phyloP scores from a whole-genome alignment of 2,888 invertebrate species.

The Athripsodes cinereus region DNA sequence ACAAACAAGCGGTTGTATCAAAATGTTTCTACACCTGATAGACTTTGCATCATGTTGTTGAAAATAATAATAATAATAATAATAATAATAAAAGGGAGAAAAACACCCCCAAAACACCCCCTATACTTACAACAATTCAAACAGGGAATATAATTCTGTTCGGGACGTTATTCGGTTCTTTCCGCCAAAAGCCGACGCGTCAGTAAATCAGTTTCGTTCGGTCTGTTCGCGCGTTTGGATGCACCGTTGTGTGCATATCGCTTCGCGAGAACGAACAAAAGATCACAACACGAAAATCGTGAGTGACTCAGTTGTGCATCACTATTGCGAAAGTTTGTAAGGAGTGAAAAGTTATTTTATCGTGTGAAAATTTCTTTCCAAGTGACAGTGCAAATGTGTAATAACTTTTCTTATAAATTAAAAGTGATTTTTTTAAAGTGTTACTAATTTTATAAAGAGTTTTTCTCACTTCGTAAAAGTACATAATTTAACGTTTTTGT shows the following conservation, averaged over 20 bases:
- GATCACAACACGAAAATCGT: neutral
- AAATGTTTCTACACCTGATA: neutral
- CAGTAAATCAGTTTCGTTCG: conserved; percentile 12
- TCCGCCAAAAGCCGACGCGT: conserved; percentile 14
- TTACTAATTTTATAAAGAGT: no score
- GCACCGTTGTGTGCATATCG: neutral
- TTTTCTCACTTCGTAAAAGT: no score
- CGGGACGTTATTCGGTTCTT: conserved; percentile 8
- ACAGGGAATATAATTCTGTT: no score
- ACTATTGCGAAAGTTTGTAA: neutral
- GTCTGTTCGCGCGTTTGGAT: neutral
- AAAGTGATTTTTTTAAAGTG: no score
- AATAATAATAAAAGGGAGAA: neutral
- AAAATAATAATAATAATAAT: neutral
- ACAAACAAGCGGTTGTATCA: no score
- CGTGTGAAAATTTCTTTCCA: neutral
- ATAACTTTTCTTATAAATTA: neutral
- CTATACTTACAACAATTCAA: neutral
- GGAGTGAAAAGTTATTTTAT: neutral
- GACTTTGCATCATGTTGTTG: neutral
- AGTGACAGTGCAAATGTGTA: neutral
- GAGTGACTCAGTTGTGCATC: neutral
- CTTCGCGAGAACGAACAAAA: no score
- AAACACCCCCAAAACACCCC: neutral
- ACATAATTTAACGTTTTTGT: no score